phyloP scores from a whole-genome alignment of 2,888 invertebrate genomes.

The Lamellibrachia satsuma region DNA sequence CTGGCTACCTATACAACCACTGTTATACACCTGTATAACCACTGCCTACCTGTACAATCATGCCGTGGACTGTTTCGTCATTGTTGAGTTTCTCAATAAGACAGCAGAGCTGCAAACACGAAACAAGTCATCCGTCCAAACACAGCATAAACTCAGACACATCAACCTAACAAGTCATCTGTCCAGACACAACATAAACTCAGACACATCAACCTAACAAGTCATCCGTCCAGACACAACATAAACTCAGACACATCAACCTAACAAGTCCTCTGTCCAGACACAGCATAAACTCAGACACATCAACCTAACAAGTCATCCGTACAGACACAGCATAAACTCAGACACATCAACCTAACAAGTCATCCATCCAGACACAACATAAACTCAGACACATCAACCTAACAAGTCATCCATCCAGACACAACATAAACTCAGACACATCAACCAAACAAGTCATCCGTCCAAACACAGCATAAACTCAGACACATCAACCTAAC shows the following conservation, averaged over 20 bases:
- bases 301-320: background rate
- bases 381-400: too few relatives aligned
- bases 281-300: background rate
- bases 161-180: background rate
- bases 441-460: too few relatives aligned
- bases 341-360: background rate
- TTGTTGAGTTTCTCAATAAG: slow-evolving; percentile 81
- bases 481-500: too few relatives aligned
- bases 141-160: background rate
- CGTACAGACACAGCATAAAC: too few relatives aligned
- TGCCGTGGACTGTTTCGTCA: slow-evolving; percentile 87
- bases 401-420: too few relatives aligned
- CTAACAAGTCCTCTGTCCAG: background rate
- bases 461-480: too few relatives aligned
- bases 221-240: too few relatives aligned
- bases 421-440: too few relatives aligned
- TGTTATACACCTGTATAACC: slow-evolving; percentile 17
- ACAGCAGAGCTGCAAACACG: slow-evolving; percentile 71
- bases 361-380: too few relatives aligned
- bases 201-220: background rate
- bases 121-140: background rate
- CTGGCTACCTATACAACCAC: background rate
- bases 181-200: background rate
- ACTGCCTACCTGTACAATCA: slow-evolving; percentile 81
- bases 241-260: too few relatives aligned